Evolutionary conservation across 2,797 vertebrate species (phyloP), one percentile per base, ranked within the genome.

Genomic region (Geotrypetes seraphini): DNA sequence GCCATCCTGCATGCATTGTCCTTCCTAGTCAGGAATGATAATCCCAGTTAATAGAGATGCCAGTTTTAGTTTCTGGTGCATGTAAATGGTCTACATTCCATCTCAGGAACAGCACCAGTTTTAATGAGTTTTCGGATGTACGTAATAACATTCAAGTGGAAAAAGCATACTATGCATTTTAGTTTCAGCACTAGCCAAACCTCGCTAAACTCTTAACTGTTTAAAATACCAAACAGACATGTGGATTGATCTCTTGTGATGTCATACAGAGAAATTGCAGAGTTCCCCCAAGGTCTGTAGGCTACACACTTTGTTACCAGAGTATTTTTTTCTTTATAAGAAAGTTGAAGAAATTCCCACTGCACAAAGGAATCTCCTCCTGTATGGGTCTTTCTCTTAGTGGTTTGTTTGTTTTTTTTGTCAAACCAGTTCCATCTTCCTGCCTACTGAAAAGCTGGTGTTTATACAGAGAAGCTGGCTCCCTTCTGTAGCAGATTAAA

Each of bases 401-500:
- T 70, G 24, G 62, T 54, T 63, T 64, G 48, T 50, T 59, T 55
- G 43, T 67, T 66, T 65, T 68, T 34, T 62, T 59, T 64, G 63
- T 63, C 56, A 53, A 63, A 64, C 58, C 65, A 57, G 66, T 53
- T 71, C 59, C 61, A 70, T 22, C 48, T 63, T 50, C 39, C 53
- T 53, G 53, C 45, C 46, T 61, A 63, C 46, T 64, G 61, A 78
- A 74, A 59, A 65, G 58, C 78, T 79, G 83, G 86, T 83, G 84
- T 89, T 71, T 81, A 77, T 89, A 88, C 87, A 89, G 86, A 89
- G 85, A 90, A 89, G 75, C 86, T 79, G 79, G 84, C 59, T 59
- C 50, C 53, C 66, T 50, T 79, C 78, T 66, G 73, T 66, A 69
- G 46, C 60, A 39, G 71, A 65, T 60, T 35, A 38, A n/a, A n/a